Percentiles rank a stretch among this genome's conserved stretches.
phyloP scores from a whole-genome alignment of 2,797 vertebrate species.

The Acipenser oxyrinchus region DNA sequence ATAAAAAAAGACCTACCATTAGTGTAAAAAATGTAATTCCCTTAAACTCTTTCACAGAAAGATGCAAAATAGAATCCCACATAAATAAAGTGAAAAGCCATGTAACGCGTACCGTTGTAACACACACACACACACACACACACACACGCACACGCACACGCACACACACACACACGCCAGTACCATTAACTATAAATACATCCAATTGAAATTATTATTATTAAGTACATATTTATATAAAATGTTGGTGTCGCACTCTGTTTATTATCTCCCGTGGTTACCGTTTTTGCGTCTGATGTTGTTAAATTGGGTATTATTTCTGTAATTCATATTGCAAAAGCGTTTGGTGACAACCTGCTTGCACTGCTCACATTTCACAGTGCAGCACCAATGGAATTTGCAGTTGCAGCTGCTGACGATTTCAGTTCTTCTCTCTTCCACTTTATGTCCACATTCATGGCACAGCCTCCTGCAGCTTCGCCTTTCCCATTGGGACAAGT shows the following conservation, averaged over 20 bases:
- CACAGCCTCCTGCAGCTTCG: constrained; percentile 84
- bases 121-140: neutral
- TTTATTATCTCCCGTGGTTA: constrained; percentile 45
- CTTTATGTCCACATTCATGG: constrained; percentile 77
- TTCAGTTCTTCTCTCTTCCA: constrained; percentile 59
- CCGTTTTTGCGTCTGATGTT: constrained; percentile 42
- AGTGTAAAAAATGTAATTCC: too few species aligned
- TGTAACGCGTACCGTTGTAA: too few species aligned
- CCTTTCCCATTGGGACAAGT: constrained; percentile 51
- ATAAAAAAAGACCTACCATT: too few species aligned
- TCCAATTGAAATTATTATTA: neutral
- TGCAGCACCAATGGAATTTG: constrained; percentile 96
- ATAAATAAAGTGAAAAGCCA: too few species aligned
- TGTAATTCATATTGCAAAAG: constrained; percentile 65
- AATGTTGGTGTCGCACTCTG: neutral
- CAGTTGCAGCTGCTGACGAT: constrained; percentile 85
- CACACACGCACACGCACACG: neutral
- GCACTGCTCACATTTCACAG: constrained; percentile 84
- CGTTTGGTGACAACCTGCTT: constrained; percentile 69
- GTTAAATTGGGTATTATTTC: constrained; percentile 22
- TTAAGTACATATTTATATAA: neutral
- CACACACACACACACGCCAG: neutral
- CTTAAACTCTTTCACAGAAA: too few species aligned
- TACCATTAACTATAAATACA: neutral
- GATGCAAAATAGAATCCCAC: too few species aligned